These are phyloP conservation scores for Stegodyphus mimosarum DNA, from an alignment of 1,140 invertebrate species.

Conservation along the genomic window DNA sequence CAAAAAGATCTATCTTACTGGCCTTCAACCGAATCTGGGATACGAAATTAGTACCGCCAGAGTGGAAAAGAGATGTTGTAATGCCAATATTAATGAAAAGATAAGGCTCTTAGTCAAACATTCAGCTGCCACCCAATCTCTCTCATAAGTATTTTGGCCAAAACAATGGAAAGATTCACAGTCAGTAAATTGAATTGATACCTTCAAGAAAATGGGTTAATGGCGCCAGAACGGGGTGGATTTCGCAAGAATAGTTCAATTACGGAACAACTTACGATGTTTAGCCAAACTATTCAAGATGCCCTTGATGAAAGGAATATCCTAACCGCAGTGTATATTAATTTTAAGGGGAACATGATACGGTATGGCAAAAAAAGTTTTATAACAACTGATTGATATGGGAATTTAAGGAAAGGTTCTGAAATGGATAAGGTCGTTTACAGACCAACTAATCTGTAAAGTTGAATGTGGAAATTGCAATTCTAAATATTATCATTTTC, in stretches of 20 bases:
- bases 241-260: slow-evolving; percentile 10
- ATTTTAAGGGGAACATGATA: slow-evolving; percentile 17
- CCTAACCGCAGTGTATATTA: background rate
- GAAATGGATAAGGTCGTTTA: background rate
- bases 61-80: slow-evolving; percentile 7
- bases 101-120: background rate
- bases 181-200: background rate
- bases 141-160: background rate
- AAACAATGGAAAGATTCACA: slow-evolving; percentile 31
- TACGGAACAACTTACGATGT: background rate
- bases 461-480: background rate
- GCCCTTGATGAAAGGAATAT: slow-evolving; percentile 6
- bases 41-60: background rate
- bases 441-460: background rate
- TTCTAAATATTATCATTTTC: background rate
- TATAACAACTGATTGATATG: background rate
- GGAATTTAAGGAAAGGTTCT: background rate
- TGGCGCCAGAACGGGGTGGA: background rate
- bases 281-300: slow-evolving; percentile 25
- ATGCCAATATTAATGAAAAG: slow-evolving; percentile 12
- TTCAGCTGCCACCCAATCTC: slow-evolving; percentile 5
- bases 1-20: slow-evolving; percentile 5
- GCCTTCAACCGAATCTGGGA: slow-evolving; percentile 20
- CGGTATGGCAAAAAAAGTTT: slow-evolving; percentile 17
- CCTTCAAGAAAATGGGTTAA: background rate